phyloP scores from a whole-genome alignment of 2,888 invertebrate genomes.

The Agrotis exclamationis region DNA sequence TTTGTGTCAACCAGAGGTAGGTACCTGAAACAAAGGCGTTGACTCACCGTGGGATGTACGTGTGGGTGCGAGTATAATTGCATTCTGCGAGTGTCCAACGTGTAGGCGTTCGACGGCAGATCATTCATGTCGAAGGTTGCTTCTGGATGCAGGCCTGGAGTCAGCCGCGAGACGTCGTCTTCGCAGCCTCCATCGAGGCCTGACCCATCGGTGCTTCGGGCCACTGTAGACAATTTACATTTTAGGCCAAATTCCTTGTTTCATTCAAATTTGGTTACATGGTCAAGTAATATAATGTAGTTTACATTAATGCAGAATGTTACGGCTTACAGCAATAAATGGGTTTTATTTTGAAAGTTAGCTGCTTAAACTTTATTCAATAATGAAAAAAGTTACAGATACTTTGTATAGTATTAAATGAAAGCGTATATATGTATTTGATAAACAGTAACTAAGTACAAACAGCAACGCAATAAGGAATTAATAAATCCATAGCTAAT shows the following conservation, averaged over 20 bases:
- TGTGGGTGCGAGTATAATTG: conserved; percentile 84
- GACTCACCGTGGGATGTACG: conserved; percentile 84
- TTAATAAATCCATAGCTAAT: conserved; percentile 4
- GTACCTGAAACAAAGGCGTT: conserved; percentile 67
- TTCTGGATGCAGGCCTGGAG: conserved; percentile 74
- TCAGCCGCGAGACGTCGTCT: conserved; percentile 80
- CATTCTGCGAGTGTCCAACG: conserved; percentile 86
- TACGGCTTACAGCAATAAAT: background rate
- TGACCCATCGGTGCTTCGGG: conserved; percentile 81
- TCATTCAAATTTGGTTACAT: conserved; percentile 1
- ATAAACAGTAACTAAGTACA: background rate
- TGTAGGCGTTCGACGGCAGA: conserved; percentile 80
- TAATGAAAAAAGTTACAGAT: background rate
- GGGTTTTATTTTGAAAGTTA: background rate
- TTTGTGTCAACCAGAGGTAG: conserved; percentile 53
- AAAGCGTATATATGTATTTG: background rate
- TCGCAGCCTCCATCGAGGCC: conserved; percentile 79
- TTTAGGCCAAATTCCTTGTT: background rate
- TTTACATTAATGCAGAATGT: conserved; percentile 5
- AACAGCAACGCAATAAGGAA: conserved; percentile 6
- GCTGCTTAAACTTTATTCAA: background rate
- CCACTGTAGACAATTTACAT: conserved; percentile 77
- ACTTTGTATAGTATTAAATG: background rate
- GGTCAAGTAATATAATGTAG: background rate
- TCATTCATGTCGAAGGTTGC: conserved; percentile 86